Evolutionary conservation across 1,140 invertebrate genomes (phyloP).

Genomic region (Drosophila gunungcola): DNA sequence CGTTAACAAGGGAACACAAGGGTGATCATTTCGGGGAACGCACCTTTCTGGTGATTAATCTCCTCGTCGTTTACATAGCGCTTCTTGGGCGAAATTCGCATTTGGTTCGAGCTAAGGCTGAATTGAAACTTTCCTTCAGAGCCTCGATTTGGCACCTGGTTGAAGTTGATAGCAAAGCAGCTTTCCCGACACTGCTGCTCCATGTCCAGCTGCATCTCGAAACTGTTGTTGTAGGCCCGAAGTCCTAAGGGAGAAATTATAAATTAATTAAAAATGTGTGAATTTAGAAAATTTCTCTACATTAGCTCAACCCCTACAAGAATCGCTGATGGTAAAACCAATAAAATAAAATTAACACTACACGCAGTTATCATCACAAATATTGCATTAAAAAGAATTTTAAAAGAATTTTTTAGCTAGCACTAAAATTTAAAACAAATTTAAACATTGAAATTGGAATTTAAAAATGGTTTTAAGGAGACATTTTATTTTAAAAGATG

Average conservation of each 20-base stretch:
- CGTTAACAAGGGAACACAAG: constrained; percentile 7
- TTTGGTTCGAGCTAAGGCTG: constrained; percentile 61
- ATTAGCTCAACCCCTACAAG: too few relatives aligned
- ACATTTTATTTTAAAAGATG: too few relatives aligned
- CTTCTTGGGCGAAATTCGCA: constrained; percentile 66
- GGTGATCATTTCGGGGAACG: not conserved
- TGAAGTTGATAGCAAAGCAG: constrained; percentile 60
- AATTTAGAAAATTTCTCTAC: too few relatives aligned
- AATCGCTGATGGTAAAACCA: too few relatives aligned
- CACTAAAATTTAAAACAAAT: too few relatives aligned
- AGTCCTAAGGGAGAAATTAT: constrained; percentile 34
- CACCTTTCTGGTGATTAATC: constrained; percentile 66
- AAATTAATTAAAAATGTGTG: not conserved
- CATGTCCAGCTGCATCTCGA: constrained; percentile 66
- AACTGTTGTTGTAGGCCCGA: constrained; percentile 58
- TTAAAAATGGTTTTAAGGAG: too few relatives aligned
- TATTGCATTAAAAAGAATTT: too few relatives aligned
- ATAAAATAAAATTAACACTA: too few relatives aligned
- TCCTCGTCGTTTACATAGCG: constrained; percentile 75
- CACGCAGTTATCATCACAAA: too few relatives aligned
- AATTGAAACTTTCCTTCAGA: constrained; percentile 38
- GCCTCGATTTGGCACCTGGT: constrained; percentile 32
- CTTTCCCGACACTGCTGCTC: constrained; percentile 64
- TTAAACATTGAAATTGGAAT: too few relatives aligned
- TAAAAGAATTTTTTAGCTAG: too few relatives aligned